These are phyloP conservation scores for Ictalurus punctatus DNA, from an alignment of 2,113 vertebrate species.

Conservation along the genomic window DNA sequence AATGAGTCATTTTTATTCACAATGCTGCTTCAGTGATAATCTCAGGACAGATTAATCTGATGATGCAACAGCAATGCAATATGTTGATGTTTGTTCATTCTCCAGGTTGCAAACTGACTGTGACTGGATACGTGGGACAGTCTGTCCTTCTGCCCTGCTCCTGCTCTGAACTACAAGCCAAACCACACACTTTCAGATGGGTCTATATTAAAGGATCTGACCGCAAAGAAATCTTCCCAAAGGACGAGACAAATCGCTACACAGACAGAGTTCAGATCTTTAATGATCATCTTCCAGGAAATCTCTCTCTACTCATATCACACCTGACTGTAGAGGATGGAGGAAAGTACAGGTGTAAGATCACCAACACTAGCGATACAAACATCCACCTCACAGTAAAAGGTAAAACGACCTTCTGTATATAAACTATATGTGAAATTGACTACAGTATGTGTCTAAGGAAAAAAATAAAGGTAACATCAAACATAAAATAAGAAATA, in stretches of 20 bases:
- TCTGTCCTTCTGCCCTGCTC: conserved; percentile 29
- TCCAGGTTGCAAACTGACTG: background rate
- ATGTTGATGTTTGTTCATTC: no score
- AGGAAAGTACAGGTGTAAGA: background rate
- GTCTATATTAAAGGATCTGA: background rate
- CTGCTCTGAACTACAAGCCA: conserved; percentile 20
- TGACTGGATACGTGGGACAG: background rate
- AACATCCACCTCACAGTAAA: background rate
- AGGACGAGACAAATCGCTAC: background rate
- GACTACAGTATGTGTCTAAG: background rate
- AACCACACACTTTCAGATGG: conserved; percentile 7
- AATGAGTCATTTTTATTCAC: background rate
- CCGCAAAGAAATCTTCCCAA: background rate
- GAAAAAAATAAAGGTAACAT: no score
- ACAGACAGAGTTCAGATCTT: background rate
- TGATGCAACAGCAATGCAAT: no score
- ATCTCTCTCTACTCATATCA: conserved; percentile 34
- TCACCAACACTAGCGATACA: background rate
- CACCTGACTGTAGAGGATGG: conserved; percentile 6
- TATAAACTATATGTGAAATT: background rate
- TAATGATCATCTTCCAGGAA: background rate
- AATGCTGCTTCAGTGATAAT: no score
- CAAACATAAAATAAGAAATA: no score
- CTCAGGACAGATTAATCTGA: no score
- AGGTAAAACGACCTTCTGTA: background rate